Evolutionary conservation across 23 tunicate genomes (phyloP).

Genomic region (Halocynthia roretzi): DNA sequence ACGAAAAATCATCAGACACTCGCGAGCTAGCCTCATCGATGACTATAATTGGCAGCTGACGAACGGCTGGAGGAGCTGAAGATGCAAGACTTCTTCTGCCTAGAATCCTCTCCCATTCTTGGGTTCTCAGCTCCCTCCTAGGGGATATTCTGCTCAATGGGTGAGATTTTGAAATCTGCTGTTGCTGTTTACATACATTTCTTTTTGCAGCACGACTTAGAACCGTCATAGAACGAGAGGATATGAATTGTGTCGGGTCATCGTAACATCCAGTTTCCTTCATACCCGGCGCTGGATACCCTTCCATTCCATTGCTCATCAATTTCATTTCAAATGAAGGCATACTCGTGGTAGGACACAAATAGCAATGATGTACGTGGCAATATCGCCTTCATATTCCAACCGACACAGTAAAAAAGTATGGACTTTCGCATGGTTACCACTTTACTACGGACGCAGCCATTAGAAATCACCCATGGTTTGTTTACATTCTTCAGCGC

Average conservation of each 20-base stretch:
- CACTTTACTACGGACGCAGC: no score
- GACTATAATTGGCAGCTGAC: not conserved
- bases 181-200: constrained; percentile 39
- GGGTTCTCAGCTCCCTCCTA: not conserved
- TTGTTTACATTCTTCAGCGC: no score
- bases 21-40: constrained; percentile 15
- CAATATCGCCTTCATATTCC: no score
- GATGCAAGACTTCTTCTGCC: constrained; percentile 17
- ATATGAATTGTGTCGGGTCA: constrained; percentile 20
- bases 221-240: constrained; percentile 40
- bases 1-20: not conserved
- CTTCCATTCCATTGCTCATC: no score
- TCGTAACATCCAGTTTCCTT: not conserved
- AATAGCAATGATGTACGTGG: no score
- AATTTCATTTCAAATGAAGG: no score
- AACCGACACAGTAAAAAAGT: no score
- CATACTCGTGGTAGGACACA: no score
- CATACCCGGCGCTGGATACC: no score
- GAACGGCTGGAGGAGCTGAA: constrained; percentile 3
- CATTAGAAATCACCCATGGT: no score
- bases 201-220: constrained; percentile 72
- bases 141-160: not conserved
- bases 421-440: no score
- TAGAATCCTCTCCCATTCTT: not conserved
- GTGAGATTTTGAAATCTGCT: constrained; percentile 3